Evolutionary conservation across 2,797 vertebrate genomes (phyloP), one percentile per base, ranked within the genome.

Genomic region (Dendrocincla fuliginosa): DNA sequence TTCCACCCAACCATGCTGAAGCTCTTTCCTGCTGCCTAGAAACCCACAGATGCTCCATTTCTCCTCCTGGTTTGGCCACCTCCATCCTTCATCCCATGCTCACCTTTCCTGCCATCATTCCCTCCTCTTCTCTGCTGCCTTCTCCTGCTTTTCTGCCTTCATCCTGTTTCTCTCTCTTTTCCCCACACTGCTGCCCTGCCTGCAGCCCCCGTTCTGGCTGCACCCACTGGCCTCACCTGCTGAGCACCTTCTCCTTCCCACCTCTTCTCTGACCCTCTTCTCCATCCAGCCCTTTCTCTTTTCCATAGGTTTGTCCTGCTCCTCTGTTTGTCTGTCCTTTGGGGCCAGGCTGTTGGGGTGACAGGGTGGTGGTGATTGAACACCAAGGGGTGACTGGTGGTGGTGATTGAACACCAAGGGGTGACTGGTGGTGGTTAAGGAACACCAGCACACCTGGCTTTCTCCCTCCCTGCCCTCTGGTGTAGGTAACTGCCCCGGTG

Each of bases 401-500:
- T 76, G 5, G 44, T 64, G 56, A 25, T 28, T 37, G 35, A 39
- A 60, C 57, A 60, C 25, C 35, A 8, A 59, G 11, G 16, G 57
- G 24, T 59, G 57, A 27, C 9, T 24, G 35, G 11, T 60, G 24
- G 25, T 60, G 59, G 27, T 41, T 3, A 41, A 6, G 10, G 37
- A 60, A 28, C 35, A 37, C 35, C 57, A 52, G 28, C 50, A 30
- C 50, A 52, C 3, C 50, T 30, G 50, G 10, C 8, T 89, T 75
- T 80, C 86, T 44, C 55, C 55, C 59, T 70, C 59, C 11, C 74
- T 87, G 73, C 74, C 89, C 77, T 93, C 73, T 85, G 61, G 6
- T 35, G n/a, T 93, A 99, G 99, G 99, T 99, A 49, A 99, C 98
- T 76, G 97, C 98, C 55, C 98, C 99, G 0, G 95, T 98, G 57